These are phyloP conservation scores for Chelonia mydas DNA, from an alignment of 2,797 vertebrate species.

Conservation along the genomic window DNA sequence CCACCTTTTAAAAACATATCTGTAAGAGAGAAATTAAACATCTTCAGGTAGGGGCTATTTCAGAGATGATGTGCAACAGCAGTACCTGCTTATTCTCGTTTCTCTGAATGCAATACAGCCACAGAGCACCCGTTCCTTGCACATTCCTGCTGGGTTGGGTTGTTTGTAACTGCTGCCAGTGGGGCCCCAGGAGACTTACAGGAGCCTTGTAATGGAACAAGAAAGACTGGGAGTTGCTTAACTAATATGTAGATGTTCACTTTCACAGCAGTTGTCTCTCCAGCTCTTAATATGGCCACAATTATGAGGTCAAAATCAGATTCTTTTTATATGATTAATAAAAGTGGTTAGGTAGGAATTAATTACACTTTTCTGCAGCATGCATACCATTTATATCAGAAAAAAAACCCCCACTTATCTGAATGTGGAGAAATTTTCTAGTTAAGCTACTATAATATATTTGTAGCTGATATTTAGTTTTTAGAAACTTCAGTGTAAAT, in stretches of 20 bases:
- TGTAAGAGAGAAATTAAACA: not conserved
- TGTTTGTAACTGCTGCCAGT: slow-evolving; percentile 66
- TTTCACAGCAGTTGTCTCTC: slow-evolving; percentile 69
- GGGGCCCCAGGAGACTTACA: slow-evolving; percentile 50
- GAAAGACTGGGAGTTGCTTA: slow-evolving; percentile 72
- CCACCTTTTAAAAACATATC: not conserved
- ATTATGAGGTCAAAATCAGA: slow-evolving; percentile 42
- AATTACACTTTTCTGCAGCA: not conserved
- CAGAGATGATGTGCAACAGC: slow-evolving; percentile 3
- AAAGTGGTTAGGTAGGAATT: not conserved
- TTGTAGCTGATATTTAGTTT: not conserved
- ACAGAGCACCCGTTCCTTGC: slow-evolving; percentile 74
- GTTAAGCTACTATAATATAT: not conserved
- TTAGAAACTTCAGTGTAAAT: not conserved
- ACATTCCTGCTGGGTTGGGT: slow-evolving; percentile 76
- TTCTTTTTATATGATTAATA: slow-evolving; percentile 54
- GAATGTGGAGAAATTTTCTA: not conserved
- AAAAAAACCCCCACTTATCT: not conserved
- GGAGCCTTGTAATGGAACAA: slow-evolving; percentile 67
- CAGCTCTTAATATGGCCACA: slow-evolving; percentile 41
- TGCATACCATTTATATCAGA: not conserved
- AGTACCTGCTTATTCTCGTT: not conserved
- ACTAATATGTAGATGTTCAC: slow-evolving; percentile 71
- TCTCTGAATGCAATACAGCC: not conserved
- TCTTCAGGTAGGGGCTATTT: not conserved